phyloP scores from a whole-genome alignment of 2,113 vertebrate genomes.

The Cyanistes caeruleus region DNA sequence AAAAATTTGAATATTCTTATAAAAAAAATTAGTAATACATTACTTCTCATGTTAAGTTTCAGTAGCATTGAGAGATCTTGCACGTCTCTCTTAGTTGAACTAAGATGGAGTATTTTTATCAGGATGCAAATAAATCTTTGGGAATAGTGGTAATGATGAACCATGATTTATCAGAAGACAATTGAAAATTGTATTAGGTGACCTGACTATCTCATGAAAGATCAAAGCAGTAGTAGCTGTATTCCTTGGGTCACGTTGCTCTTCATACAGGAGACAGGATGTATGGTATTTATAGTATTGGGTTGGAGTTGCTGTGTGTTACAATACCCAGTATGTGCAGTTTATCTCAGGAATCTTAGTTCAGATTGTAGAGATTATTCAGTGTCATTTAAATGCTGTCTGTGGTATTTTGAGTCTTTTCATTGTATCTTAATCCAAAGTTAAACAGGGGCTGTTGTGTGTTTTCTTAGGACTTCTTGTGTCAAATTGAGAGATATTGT shows the following conservation, averaged over 20 bases:
- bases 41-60: not conserved
- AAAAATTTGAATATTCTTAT: not conserved
- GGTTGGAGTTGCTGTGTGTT: not conserved
- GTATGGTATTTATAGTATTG: not conserved
- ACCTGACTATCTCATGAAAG: not conserved
- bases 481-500: constrained; percentile 96
- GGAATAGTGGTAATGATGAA: not conserved
- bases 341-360: not conserved
- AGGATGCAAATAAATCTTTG: not conserved
- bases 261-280: not conserved
- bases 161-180: not conserved
- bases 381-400: not conserved
- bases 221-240: not conserved
- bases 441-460: not conserved
- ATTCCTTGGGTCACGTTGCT: not conserved
- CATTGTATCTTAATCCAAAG: not conserved
- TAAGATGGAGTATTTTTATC: not conserved
- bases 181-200: rapidly evolving
- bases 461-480: constrained; percentile 89
- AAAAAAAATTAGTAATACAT: rapidly evolving
- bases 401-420: not conserved
- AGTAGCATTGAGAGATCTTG: not conserved
- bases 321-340: rapidly evolving
- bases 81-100: not conserved
- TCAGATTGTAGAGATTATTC: not conserved